These are phyloP conservation scores for Corticium candelabrum DNA, from an alignment of 37 sponge, comb jelly and placozoan species.

Conservation along the genomic window DNA sequence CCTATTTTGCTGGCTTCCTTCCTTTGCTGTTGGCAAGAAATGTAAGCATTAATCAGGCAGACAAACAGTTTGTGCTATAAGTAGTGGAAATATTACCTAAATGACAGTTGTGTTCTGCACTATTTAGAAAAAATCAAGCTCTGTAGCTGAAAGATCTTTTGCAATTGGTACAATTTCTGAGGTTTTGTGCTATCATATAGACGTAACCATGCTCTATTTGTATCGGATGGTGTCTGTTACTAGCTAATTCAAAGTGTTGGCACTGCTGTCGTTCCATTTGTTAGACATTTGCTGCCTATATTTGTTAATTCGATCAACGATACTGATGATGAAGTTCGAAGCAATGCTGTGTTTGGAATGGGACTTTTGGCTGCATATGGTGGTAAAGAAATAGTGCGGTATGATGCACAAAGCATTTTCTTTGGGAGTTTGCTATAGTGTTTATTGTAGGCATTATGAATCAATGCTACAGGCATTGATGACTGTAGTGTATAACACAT, in stretches of 20 bases:
- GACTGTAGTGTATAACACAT: conserved; percentile 16
- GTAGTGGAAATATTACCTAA: too few relatives aligned
- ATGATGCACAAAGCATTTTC: background rate
- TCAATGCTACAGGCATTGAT: conserved; percentile 56
- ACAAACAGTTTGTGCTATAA: background rate
- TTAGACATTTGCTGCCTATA: conserved; percentile 15
- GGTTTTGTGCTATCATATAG: conserved; percentile 24
- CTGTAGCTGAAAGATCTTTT: conserved; percentile 61
- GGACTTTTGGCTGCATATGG: conserved; percentile 33
- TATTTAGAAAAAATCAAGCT: background rate
- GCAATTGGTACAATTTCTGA: conserved; percentile 71
- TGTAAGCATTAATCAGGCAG: background rate
- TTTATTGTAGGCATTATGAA: conserved; percentile 48
- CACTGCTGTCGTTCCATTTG: conserved; percentile 1
- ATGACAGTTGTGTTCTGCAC: background rate
- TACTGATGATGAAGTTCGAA: conserved; percentile 68
- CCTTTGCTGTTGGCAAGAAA: conserved; percentile 7
- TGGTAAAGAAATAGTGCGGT: background rate
- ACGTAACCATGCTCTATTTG: too few relatives aligned
- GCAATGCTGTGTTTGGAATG: conserved; percentile 76
- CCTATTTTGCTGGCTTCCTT: background rate
- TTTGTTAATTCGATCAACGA: conserved; percentile 27
- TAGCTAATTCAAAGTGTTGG: too few relatives aligned
- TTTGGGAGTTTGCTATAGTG: background rate
- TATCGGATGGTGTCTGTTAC: too few relatives aligned